Percentiles rank a stretch among this genome's conserved stretches.
phyloP scores from a whole-genome alignment of 2,797 vertebrate genomes.

The Sebastes vulpes region DNA sequence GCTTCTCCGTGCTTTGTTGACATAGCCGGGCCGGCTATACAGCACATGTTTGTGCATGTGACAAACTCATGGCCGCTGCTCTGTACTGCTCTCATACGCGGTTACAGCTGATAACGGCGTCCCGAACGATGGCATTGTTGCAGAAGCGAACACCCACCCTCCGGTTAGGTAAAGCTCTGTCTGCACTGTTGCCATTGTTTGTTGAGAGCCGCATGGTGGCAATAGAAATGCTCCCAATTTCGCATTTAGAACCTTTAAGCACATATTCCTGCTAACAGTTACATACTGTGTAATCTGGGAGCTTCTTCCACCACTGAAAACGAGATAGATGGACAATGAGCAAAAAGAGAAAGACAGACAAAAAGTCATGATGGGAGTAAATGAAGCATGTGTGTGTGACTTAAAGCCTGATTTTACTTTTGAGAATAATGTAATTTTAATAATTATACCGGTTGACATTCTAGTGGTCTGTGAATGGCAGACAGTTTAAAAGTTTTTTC shows the following conservation, averaged over 20 bases:
- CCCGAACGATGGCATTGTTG: no score
- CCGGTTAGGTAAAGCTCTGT: not conserved
- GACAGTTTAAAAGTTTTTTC: conserved; percentile 41
- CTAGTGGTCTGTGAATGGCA: conserved; percentile 7
- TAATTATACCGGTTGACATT: conserved; percentile 1
- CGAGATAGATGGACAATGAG: not conserved
- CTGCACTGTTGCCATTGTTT: not conserved
- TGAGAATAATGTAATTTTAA: not conserved
- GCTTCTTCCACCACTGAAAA: not conserved
- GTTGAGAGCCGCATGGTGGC: no score
- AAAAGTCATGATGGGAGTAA: not conserved
- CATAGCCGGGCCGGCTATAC: no score
- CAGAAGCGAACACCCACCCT: no score
- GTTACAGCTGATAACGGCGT: no score
- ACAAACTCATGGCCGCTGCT: no score
- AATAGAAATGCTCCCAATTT: no score
- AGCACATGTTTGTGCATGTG: no score
- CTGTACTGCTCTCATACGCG: no score
- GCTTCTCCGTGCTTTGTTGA: no score
- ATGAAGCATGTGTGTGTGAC: not conserved
- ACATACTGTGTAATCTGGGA: no score
- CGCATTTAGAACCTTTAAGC: not conserved
- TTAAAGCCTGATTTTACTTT: not conserved
- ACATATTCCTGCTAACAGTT: not conserved
- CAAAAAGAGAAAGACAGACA: not conserved